Base-by-base conservation (phyloP, 2,797 vertebrate genomes). In the Sphaeramia orbicularis region DNA sequence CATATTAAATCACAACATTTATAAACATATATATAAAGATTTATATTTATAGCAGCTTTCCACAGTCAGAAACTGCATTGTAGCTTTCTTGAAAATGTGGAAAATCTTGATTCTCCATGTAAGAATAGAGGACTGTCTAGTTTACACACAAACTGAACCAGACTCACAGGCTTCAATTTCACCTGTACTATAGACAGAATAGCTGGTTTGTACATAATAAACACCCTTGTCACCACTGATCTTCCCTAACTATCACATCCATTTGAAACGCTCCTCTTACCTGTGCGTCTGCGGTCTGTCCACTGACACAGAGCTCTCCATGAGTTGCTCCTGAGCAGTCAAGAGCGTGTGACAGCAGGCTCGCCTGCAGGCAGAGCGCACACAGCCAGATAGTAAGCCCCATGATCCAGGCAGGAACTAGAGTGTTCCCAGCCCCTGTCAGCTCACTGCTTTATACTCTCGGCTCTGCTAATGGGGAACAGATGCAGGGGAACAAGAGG, bases 371-470 rank as follows among this genome's bases (percentile, higher is more conserved):
- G 85, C 89, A 91, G 64, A 94, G 90, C 78, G 87, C 75, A 27
- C 90, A 92, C 84, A 94, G 78, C 91, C 92, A 93, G 60, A 91
- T 57, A 81, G 84, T 77, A 84, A 89, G 89, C 54, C 86, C 91
- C 92, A 94, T 94, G 89, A 89, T 92, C 86, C 89, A 85, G 76
- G 77, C 91, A 79, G 78, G 83, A 85, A 88, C 76, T 71, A 78
- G 68, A 89, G 86, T 93, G 89, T 80, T 88, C 86, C 85, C 90
- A 87, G 81, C 75, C 72, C 52, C 85, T 70, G 87, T 87, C 85
- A 81, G 89, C 81, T 80, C 90, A 63, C 73, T 74, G 84, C 91
- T 94, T 94, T 94, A 94, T 94, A 94, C 89, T 82, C 91, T 89
- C 90, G 74, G 83, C 90, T 81, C 78, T 24, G 78, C 82, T 94